These are phyloP conservation scores for Ictidomys tridecemlineatus DNA, from an alignment of 2,113 vertebrate genomes.

Conservation along the genomic window DNA sequence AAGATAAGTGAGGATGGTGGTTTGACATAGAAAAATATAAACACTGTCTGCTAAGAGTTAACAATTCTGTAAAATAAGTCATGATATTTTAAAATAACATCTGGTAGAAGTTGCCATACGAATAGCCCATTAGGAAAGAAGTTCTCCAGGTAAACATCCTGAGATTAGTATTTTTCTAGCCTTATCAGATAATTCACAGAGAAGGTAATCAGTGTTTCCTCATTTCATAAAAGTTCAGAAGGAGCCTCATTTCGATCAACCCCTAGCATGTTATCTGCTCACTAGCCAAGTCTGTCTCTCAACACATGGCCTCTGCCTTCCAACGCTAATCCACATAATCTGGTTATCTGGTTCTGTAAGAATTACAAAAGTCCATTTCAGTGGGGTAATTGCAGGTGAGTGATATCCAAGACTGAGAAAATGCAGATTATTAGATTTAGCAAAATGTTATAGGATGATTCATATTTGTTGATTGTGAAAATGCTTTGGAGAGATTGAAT, in stretches of 20 bases:
- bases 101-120: neutral
- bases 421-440: constrained; percentile 83
- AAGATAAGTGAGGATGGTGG: neutral
- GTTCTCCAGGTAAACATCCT: neutral
- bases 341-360: constrained; percentile 77
- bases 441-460: constrained; percentile 84
- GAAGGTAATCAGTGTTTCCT: neutral
- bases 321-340: constrained; percentile 80
- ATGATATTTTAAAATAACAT: constrained; percentile 41
- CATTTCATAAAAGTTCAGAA: neutral
- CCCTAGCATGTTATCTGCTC: constrained; percentile 36
- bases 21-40: neutral
- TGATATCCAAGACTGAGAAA: constrained; percentile 83
- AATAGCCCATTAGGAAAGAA: neutral
- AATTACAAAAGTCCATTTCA: constrained; percentile 82
- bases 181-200: neutral
- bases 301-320: constrained; percentile 77
- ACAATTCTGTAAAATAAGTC: constrained; percentile 1
- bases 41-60: neutral
- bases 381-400: constrained; percentile 83
- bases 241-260: neutral
- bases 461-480: constrained; percentile 84
- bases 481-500: constrained; percentile 83
- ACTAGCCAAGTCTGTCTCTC: constrained; percentile 40
- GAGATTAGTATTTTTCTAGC: neutral